Evolutionary conservation across 1,140 invertebrate species (phyloP).

Genomic region (Hyles euphorbiae): DNA sequence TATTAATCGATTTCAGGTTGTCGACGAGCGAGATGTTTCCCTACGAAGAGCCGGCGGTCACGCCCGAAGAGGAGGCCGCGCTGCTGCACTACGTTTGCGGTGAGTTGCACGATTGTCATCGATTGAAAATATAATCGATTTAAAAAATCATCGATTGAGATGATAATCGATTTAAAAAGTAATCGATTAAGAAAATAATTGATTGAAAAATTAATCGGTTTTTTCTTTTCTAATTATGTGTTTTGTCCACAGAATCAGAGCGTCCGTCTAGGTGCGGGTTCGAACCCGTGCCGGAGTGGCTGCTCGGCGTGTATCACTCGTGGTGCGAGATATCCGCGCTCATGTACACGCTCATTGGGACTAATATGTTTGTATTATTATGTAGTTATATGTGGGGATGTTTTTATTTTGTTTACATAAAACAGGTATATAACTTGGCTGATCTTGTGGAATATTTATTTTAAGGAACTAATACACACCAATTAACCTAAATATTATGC

Average conservation of each 20-base stretch:
- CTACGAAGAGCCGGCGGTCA: constrained; percentile 42
- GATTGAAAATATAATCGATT: too few species aligned
- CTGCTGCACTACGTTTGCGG: constrained; percentile 45
- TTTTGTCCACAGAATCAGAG: constrained; percentile 29
- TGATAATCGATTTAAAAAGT: too few species aligned
- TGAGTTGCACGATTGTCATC: constrained; percentile 12
- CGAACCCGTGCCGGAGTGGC: constrained; percentile 49
- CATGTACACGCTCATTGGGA: constrained; percentile 57
- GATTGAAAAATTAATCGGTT: too few species aligned
- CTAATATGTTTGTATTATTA: constrained; percentile 46
- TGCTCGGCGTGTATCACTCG: constrained; percentile 59
- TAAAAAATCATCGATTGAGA: too few species aligned
- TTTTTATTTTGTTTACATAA: too few species aligned
- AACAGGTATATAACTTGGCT: too few species aligned
- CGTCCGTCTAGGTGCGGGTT: constrained; percentile 20
- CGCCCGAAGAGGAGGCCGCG: constrained; percentile 56
- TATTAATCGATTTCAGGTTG: constrained; percentile 15
- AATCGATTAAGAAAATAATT: too few species aligned
- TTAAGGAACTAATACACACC: too few species aligned
- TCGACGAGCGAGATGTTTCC: constrained; percentile 27
- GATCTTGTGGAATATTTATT: too few species aligned
- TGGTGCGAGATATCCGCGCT: constrained; percentile 65
- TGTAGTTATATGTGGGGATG: too few species aligned
- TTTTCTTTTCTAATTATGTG: too few species aligned
- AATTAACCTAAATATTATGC: too few species aligned